Percentiles rank a stretch among this genome's conserved stretches.
phyloP scores from a whole-genome alignment of 2,888 invertebrate species.

The Drosophila setosimentum region DNA sequence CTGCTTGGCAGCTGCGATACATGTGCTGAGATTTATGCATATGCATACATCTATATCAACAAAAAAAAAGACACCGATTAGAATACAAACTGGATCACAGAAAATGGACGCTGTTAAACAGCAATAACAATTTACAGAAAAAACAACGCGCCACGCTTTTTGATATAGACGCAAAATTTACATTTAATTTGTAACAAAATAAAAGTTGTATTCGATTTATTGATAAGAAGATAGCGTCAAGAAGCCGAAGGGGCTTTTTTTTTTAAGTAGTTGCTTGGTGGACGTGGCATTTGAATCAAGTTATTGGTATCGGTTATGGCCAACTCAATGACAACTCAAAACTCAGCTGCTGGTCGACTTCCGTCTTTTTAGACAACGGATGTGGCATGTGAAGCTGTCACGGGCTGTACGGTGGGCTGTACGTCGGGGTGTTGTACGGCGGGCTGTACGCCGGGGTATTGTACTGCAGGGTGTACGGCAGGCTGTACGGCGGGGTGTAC shows the following conservation, averaged over 20 bases:
- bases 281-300: constrained; percentile 19
- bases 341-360: constrained; percentile 19
- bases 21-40: constrained; percentile 13
- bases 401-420: constrained; percentile 35
- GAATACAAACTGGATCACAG: constrained; percentile 59
- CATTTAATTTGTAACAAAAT: constrained; percentile 52
- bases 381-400: constrained; percentile 62
- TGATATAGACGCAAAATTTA: constrained; percentile 15
- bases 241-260: background rate
- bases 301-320: constrained; percentile 14
- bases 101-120: constrained; percentile 27
- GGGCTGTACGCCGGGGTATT: constrained; percentile 22
- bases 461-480: constrained; percentile 21
- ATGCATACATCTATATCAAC: background rate
- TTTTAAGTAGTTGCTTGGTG: constrained; percentile 25
- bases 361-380: constrained; percentile 52
- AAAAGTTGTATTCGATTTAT: constrained; percentile 65
- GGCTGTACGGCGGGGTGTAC: constrained; percentile 23
- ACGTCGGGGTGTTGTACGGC: constrained; percentile 8
- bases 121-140: constrained; percentile 52
- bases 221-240: constrained; percentile 32
- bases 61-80: constrained; percentile 17
- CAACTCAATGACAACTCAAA: constrained; percentile 33
- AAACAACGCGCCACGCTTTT: constrained; percentile 4
- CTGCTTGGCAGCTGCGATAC: constrained; percentile 10